These are phyloP conservation scores for Botia almorhae DNA, from an alignment of 2,797 vertebrate species.

Conservation along the genomic window DNA sequence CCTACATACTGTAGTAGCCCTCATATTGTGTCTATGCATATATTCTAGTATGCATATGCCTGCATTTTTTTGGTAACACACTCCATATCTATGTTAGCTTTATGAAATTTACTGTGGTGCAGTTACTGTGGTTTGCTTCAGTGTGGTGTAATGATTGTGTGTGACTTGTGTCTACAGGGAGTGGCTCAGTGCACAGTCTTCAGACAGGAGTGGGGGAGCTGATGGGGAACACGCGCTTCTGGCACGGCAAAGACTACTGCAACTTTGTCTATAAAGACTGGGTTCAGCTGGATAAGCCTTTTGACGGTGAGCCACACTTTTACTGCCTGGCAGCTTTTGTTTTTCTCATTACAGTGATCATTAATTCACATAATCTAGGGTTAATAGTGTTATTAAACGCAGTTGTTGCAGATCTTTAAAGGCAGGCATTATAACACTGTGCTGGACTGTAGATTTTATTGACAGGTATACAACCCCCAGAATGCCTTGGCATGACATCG, in stretches of 20 bases:
- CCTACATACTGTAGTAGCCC: no score
- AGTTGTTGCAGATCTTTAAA: conserved; percentile 22
- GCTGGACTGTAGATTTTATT: conserved; percentile 85
- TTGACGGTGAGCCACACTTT: conserved; percentile 84
- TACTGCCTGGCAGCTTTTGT: conserved; percentile 18
- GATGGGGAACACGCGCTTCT: conserved; percentile 93
- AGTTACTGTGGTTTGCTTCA: no score
- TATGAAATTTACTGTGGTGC: not conserved
- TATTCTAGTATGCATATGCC: not conserved
- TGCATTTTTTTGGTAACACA: not conserved
- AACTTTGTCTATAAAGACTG: conserved; percentile 98
- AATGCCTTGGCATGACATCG: conserved; percentile 98
- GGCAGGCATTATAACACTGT: conserved; percentile 11
- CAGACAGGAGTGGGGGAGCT: conserved; percentile 90
- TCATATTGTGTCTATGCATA: not conserved
- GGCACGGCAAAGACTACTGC: conserved; percentile 98
- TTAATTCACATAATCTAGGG: conserved; percentile 5
- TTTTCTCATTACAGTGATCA: not conserved
- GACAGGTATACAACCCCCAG: conserved; percentile 91
- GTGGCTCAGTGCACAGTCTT: conserved; percentile 84
- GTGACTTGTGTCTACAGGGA: conserved; percentile 71
- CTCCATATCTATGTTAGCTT: not conserved
- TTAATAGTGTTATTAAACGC: conserved; percentile 20
- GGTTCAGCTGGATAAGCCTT: conserved; percentile 97
- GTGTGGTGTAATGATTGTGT: not conserved